Evolutionary conservation across 2,888 invertebrate species (phyloP).

Genomic region (Pocota personata): DNA sequence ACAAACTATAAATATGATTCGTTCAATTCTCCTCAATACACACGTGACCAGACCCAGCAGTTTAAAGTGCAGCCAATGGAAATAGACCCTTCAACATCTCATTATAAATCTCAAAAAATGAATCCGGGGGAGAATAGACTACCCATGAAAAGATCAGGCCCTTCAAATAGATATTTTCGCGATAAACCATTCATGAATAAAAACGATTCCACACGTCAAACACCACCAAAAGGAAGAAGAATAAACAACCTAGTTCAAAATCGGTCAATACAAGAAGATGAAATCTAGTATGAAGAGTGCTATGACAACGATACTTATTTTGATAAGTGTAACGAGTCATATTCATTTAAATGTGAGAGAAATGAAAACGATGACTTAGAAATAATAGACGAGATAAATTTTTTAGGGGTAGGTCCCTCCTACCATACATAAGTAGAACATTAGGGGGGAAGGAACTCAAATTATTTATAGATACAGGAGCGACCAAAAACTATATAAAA

Average conservation of each 20-base stretch:
- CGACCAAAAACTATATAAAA: neutral
- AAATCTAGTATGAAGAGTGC: neutral
- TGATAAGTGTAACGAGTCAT: neutral
- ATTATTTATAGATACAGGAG: neutral
- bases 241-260: neutral
- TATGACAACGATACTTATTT: neutral
- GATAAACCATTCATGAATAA: neutral
- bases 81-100: neutral
- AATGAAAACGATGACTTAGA: neutral
- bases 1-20: neutral
- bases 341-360: neutral
- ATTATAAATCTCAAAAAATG: neutral
- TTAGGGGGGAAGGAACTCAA: constrained; percentile 5
- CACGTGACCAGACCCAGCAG: neutral
- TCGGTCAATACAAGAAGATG: neutral
- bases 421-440: neutral
- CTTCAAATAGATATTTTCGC: neutral
- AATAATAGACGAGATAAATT: neutral
- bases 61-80: neutral
- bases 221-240: neutral
- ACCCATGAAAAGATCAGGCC: neutral
- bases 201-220: neutral
- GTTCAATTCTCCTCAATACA: neutral
- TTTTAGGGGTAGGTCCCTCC: constrained; percentile 18
- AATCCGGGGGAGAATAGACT: neutral